These are phyloP conservation scores for Bugula neritina DNA, from an alignment of 2,888 invertebrate genomes.

Conservation along the genomic window DNA sequence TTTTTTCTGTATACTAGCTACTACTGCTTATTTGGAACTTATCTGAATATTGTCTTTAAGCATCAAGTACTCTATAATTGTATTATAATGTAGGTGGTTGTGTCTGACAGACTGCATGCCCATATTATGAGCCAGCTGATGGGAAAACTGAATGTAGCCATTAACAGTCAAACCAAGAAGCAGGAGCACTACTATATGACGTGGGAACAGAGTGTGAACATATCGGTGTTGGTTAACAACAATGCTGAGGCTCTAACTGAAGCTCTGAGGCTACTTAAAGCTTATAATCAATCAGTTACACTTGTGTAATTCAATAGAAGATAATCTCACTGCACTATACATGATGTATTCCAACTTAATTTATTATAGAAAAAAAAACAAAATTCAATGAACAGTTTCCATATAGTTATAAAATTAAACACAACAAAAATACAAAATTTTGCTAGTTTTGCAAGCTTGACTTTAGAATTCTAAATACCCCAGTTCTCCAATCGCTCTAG, in stretches of 20 bases:
- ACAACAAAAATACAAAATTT: no score
- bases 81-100: slow-evolving; percentile 19
- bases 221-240: slow-evolving; percentile 12
- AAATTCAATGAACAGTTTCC: neutral
- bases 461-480: neutral
- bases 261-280: slow-evolving; percentile 19
- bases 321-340: neutral
- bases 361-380: no score
- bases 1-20: neutral
- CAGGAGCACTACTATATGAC: slow-evolving; percentile 28
- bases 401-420: no score
- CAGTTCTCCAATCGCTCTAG: slow-evolving; percentile 17
- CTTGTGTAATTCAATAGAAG: neutral
- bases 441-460: no score
- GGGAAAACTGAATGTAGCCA: slow-evolving; percentile 26
- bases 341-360: neutral
- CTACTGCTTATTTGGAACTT: neutral
- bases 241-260: slow-evolving; percentile 23
- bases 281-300: neutral
- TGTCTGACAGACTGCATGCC: slow-evolving; percentile 28
- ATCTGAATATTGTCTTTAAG: neutral
- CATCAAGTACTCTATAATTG: neutral
- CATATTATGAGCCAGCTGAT: slow-evolving; percentile 27
- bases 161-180: slow-evolving; percentile 26
- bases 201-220: slow-evolving; percentile 25